Conservation (phyloP, 2,888 invertebrate species). For the Eretmocerus hayati region DNA sequence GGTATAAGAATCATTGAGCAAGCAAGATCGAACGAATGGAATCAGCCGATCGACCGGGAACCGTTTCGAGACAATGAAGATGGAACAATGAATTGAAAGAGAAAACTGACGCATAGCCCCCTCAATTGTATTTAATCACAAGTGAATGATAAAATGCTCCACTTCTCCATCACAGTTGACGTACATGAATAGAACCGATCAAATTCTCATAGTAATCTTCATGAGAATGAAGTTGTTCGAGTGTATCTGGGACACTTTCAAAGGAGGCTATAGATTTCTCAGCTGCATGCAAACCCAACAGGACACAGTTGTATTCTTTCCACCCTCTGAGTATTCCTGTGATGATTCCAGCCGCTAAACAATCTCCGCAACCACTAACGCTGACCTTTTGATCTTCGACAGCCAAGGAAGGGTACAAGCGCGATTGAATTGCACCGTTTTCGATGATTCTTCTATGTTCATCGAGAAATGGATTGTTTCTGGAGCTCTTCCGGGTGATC, state of each 20-base stretch:
- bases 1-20: too few species aligned
- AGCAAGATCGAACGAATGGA: too few species aligned
- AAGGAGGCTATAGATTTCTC: constrained; percentile 35
- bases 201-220: too few species aligned
- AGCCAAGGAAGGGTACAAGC: constrained; percentile 32
- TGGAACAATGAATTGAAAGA: too few species aligned
- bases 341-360: constrained; percentile 41
- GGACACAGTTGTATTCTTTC: constrained; percentile 33
- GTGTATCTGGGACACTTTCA: constrained; percentile 34
- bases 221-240: too few species aligned
- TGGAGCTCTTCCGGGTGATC: constrained; percentile 30
- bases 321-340: constrained; percentile 36
- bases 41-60: too few species aligned
- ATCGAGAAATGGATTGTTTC: constrained; percentile 29
- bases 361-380: constrained; percentile 44
- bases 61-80: too few species aligned
- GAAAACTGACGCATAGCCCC: too few species aligned
- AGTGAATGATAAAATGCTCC: too few species aligned
- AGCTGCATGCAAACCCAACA: constrained; percentile 37
- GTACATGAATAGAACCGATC: too few species aligned
- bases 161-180: too few species aligned
- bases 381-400: constrained; percentile 25
- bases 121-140: too few species aligned
- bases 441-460: constrained; percentile 25
- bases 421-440: constrained; percentile 27